Evolutionary conservation across 2,888 invertebrate species (phyloP).

Genomic region (Muschampia plurimacula): DNA sequence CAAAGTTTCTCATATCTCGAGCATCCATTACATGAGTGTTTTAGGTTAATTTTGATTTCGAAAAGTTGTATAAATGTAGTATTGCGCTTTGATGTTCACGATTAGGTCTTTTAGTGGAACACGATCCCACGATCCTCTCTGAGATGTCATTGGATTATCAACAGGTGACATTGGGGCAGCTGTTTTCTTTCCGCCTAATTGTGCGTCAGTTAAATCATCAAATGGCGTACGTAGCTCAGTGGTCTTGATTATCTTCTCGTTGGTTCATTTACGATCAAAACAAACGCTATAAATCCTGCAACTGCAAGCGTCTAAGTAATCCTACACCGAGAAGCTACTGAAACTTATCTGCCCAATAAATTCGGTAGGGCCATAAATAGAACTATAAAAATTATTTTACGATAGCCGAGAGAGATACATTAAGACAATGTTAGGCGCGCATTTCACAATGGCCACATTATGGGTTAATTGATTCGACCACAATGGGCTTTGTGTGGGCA

Average conservation of each 20-base stretch:
- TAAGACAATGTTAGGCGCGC: conserved; percentile 80
- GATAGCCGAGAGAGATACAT: conserved; percentile 79
- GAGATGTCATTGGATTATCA: conserved; percentile 53
- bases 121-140: conserved; percentile 56
- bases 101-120: conserved; percentile 65
- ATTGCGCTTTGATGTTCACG: conserved; percentile 72
- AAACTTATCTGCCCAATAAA: conserved; percentile 81
- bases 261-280: conserved; percentile 53
- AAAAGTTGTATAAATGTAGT: conserved; percentile 64
- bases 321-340: conserved; percentile 73
- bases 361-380: conserved; percentile 77
- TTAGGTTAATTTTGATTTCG: conserved; percentile 63
- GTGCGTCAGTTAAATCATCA: conserved; percentile 49
- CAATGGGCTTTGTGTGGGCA: conserved; percentile 77
- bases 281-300: conserved; percentile 63
- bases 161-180: conserved; percentile 66
- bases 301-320: conserved; percentile 61
- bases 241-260: conserved; percentile 7
- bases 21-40: conserved; percentile 70
- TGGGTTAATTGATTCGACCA: conserved; percentile 82
- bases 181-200: conserved; percentile 52
- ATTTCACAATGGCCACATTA: conserved; percentile 82
- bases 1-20: conserved; percentile 75
- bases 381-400: conserved; percentile 82
- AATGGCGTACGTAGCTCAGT: conserved; percentile 40